These are phyloP conservation scores for Drosophila anomelani DNA, from an alignment of 2,888 invertebrate species.

Conservation along the genomic window DNA sequence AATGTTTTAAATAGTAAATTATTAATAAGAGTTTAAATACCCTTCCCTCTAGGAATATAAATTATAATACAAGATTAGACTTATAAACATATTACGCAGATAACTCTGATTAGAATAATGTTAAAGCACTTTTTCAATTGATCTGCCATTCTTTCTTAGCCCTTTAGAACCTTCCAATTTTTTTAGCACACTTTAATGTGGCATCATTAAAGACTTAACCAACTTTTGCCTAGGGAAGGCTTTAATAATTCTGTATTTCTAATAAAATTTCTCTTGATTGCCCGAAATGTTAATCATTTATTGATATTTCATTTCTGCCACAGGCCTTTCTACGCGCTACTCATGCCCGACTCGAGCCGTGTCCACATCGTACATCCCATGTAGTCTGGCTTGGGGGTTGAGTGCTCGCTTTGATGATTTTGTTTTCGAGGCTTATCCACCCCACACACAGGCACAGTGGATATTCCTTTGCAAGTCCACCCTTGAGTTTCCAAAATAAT, in stretches of 20 bases:
- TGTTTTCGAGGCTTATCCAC: slow-evolving; percentile 72
- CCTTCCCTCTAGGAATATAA: background rate
- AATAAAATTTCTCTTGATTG: slow-evolving; percentile 48
- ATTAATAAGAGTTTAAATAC: background rate
- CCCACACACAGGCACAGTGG: slow-evolving; percentile 40
- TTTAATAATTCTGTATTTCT: slow-evolving; percentile 49
- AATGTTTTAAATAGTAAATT: too few species aligned
- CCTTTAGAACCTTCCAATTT: background rate
- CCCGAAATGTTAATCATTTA: slow-evolving; percentile 61
- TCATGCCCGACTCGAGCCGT: slow-evolving; percentile 50
- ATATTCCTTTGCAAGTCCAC: slow-evolving; percentile 1
- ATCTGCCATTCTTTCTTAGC: background rate
- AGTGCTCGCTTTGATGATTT: slow-evolving; percentile 72
- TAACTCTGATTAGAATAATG: background rate
- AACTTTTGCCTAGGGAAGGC: slow-evolving; percentile 26
- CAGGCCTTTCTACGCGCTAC: slow-evolving; percentile 72
- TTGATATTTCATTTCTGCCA: slow-evolving; percentile 66
- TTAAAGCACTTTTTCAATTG: background rate
- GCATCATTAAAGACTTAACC: slow-evolving; percentile 30
- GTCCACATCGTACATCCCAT: slow-evolving; percentile 43
- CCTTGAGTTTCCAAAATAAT: background rate
- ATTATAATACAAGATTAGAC: background rate
- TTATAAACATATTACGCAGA: background rate
- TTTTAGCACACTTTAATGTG: background rate
- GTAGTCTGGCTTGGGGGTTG: slow-evolving; percentile 43